Conservation (phyloP, 2,797 vertebrate species). For the Ataeniobius toweri region DNA sequence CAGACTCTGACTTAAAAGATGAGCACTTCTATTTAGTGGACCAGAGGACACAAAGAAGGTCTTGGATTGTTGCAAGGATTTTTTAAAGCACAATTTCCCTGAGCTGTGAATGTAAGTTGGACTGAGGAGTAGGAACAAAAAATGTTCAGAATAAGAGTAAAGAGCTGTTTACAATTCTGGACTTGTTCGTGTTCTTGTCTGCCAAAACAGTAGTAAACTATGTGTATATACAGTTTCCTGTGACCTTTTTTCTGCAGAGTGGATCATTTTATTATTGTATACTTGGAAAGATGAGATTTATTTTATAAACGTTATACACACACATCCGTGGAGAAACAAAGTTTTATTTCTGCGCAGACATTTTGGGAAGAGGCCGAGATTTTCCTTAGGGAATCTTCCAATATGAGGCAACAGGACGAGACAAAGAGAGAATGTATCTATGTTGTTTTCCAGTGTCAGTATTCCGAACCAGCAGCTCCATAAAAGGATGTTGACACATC, state of each 20-base stretch:
- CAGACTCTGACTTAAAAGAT: conserved; percentile 42
- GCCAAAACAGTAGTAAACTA: conserved; percentile 75
- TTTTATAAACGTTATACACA: conserved; percentile 78
- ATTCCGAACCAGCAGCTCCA: conserved; percentile 58
- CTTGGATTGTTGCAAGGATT: conserved; percentile 47
- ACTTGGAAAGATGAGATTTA: conserved; percentile 79
- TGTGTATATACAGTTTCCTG: conserved; percentile 75
- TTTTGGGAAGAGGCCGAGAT: conserved; percentile 20
- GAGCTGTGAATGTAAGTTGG: conserved; percentile 86
- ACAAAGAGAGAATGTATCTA: conserved; percentile 52
- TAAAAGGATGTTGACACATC: neutral
- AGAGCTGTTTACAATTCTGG: conserved; percentile 79
- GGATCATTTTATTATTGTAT: conserved; percentile 78
- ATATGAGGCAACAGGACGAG: conserved; percentile 7
- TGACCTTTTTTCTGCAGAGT: conserved; percentile 76
- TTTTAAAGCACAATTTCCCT: conserved; percentile 90
- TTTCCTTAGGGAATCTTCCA: conserved; percentile 19
- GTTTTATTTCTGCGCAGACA: conserved; percentile 63
- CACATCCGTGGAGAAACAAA: conserved; percentile 54
- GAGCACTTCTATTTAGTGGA: conserved; percentile 47
- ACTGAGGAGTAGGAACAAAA: conserved; percentile 4
- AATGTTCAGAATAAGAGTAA: conserved; percentile 42
- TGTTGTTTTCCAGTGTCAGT: conserved; percentile 29
- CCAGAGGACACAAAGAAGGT: conserved; percentile 24
- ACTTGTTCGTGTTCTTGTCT: conserved; percentile 72